Base-by-base conservation (phyloP, 2,113 vertebrate genomes). In the Crocuta crocuta region DNA sequence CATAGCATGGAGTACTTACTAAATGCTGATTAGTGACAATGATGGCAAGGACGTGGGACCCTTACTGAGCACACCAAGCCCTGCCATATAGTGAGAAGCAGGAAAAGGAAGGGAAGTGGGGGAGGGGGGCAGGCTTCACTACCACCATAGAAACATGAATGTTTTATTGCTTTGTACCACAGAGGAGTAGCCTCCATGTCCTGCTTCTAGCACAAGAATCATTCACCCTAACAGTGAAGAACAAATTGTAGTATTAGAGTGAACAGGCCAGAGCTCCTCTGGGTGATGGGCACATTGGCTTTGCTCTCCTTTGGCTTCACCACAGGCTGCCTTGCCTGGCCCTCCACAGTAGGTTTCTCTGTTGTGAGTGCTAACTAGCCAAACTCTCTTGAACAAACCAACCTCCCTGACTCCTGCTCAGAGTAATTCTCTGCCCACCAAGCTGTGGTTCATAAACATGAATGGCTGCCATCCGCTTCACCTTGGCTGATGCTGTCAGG, bases 311-410 rank as follows among this genome's bases (percentile, higher is more conserved):
- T 93, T 81, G 71, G 33, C 70, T 95, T 89, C 66, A 85, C 28
- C 26, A 7, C n/a, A 53, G 61, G 33, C n/a, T 96, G 50, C 78
- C 80, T 94, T 76, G 35, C 68, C 23, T 26, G n/a, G 61, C 6
- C 53, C 45, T 85, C 76, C 45, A 28, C 28, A 71, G 2, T 71
- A 94, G 35, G 4, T 68, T 66, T 94, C 61, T 91, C 78, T 96
- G 33, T 94, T 45, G 17, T 50, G 53, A 81, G 82, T 93, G 61
- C 43, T 78, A 91, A 85, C 65, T 82, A 95, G 35, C 28, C 26
- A 94, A 28, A 81, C 11, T 73, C 50, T 95, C 85, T 89, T 92
- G 87, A 97, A 83, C 39, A 80, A 93, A 96, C 68, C 82, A 61
- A 73, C 71, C 45, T 85, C 55, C 73, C 74, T 92, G 48, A 89